Evolutionary conservation across 2,113 vertebrate genomes (phyloP).

Genomic region (Sprattus sprattus): DNA sequence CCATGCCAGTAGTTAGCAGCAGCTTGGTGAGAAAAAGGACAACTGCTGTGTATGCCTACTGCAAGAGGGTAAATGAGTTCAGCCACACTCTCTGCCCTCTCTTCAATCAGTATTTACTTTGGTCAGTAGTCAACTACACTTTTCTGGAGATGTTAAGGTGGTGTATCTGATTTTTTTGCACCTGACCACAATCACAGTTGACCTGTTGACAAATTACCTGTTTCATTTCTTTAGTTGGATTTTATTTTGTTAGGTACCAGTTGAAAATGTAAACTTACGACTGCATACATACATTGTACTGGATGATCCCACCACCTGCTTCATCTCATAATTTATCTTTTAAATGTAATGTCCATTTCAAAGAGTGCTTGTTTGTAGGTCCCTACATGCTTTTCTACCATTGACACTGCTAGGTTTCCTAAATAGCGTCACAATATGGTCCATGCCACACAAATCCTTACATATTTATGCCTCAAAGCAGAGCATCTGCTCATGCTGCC

Average conservation of each 20-base stretch:
- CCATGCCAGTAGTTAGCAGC: not conserved
- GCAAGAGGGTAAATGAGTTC: not conserved
- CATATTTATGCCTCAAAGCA: not conserved
- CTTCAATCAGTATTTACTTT: not conserved
- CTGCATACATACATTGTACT: no score
- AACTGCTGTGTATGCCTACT: not conserved
- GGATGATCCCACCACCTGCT: not conserved
- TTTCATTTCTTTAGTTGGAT: not conserved
- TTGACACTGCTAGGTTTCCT: not conserved
- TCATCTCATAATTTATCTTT: no score
- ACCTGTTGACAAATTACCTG: no score
- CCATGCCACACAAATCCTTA: not conserved
- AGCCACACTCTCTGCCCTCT: not conserved
- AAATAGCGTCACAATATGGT: not conserved
- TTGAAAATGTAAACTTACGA: no score
- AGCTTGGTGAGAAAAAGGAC: not conserved
- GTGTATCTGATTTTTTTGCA: not conserved
- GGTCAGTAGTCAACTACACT: not conserved
- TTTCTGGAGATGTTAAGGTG: not conserved
- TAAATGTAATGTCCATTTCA: no score
- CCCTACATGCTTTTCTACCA: not conserved
- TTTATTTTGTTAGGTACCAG: not conserved
- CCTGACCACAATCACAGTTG: no score
- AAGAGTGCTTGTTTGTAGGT: no score
- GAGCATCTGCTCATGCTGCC: conserved; percentile 41